A percentile compares a stretch with the other conserved stretches of the same genome.
phyloP scores from a whole-genome alignment of 2,888 invertebrate species.

The Synanthedon formicaeformis region DNA sequence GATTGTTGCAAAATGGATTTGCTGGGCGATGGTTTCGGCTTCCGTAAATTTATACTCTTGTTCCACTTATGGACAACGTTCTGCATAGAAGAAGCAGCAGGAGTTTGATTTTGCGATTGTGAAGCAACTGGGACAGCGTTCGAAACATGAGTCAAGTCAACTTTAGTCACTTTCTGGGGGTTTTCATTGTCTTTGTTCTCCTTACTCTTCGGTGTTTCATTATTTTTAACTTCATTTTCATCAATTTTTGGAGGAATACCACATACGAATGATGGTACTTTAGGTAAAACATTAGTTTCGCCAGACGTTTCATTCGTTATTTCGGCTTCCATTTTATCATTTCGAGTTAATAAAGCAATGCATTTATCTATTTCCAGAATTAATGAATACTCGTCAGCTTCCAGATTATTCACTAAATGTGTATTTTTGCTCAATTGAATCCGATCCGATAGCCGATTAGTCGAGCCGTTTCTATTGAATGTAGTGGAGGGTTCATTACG shows the following conservation, averaged over 20 bases:
- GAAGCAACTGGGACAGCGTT: neutral
- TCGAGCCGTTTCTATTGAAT: neutral
- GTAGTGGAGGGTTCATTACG: neutral
- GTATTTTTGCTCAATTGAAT: too few relatives aligned
- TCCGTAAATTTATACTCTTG: constrained; percentile 1
- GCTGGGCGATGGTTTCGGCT: constrained; percentile 24
- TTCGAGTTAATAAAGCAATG: too few relatives aligned
- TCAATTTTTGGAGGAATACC: too few relatives aligned
- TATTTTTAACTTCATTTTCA: constrained; percentile 9
- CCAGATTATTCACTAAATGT: too few relatives aligned
- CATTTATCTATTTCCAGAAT: too few relatives aligned
- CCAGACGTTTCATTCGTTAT: too few relatives aligned
- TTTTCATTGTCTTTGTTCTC: constrained; percentile 20
- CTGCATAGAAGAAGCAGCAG: neutral
- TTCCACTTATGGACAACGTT: too few relatives aligned
- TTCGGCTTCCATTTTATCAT: too few relatives aligned
- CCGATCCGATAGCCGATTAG: neutral
- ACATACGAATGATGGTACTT: too few relatives aligned
- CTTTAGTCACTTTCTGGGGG: constrained; percentile 32
- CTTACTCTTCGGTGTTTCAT: constrained; percentile 12
- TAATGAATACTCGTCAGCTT: too few relatives aligned
- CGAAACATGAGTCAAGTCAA: constrained; percentile 12
- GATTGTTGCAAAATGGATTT: neutral
- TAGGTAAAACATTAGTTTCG: too few relatives aligned
- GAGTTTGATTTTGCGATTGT: neutral